Base-by-base conservation (phyloP, 2,113 vertebrate species). In the Pterocles orientalis region DNA sequence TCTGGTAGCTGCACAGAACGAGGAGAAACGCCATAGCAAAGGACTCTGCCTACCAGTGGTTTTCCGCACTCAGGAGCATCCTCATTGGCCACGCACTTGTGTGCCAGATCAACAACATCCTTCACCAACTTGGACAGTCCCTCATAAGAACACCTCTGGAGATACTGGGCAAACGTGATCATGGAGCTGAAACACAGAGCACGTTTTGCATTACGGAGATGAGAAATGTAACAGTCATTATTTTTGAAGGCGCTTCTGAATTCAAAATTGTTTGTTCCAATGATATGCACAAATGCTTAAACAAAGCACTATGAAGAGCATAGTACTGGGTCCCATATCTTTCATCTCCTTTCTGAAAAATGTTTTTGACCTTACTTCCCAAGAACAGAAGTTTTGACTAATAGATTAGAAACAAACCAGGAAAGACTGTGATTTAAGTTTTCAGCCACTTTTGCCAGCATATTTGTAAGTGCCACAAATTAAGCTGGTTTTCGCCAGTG, bases 131-230 rank as follows among this genome's bases (percentile, higher is more conserved):
- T 97, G 2, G 87, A 13, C 9, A 96, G 94, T 0, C 97, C 94
- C 0, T 98, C 97, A 2, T 87, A 97, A 9, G 98, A 79, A 15
- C 96, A 96, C 4, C 45, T 88, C 97, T 98, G 97, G 28, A 98
- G 97, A 75, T 92, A 96, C 96, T 98, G 98, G 87, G 98, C 75
- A 62, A 98, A 96, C 10, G 97, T 60, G 66, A 97, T 29, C 91
- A 98, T 14, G 23, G 93, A 0, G 31, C 98, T 98, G 92, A 76
- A 98, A 97, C 14, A 93, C 69, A 94, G 85, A 92, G 19, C 34
- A 64, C 9, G n/a, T n/a, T 60, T 73, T n/a, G 31, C 34, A 48
- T 54, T 13, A 26, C 3, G 17, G 43, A 61, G 45, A 18, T 51
- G 48, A 71, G 43, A 33, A 80, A 53, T 9, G 1, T 1, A 47